Conservation (phyloP, 2,797 vertebrate species). For the Hephaestus fuliginosus region DNA sequence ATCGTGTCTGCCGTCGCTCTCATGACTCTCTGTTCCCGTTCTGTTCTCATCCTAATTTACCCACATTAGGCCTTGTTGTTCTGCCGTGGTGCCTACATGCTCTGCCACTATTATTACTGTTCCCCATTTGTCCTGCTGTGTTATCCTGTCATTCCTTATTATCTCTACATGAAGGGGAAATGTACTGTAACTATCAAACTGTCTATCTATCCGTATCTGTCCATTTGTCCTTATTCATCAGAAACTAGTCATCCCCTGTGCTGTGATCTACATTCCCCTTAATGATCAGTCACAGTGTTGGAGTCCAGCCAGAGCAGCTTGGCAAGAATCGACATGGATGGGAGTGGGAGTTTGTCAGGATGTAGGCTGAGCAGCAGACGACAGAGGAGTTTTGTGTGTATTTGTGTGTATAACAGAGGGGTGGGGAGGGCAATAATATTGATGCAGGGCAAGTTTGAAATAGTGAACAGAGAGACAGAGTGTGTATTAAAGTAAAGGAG, state of each 20-base stretch:
- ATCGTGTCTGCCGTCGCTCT: constrained; percentile 13
- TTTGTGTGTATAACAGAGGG: background rate
- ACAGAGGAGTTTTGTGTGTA: background rate
- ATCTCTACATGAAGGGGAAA: constrained; percentile 29
- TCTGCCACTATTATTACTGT: constrained; percentile 33
- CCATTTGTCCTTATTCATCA: constrained; percentile 41
- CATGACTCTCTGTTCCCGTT: constrained; percentile 19
- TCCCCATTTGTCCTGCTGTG: constrained; percentile 27
- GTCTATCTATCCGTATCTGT: constrained; percentile 22
- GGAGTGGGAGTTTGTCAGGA: constrained; percentile 24
- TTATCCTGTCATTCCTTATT: constrained; percentile 40
- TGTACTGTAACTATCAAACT: constrained; percentile 4
- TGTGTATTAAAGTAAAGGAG: constrained; percentile 24
- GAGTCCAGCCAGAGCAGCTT: constrained; percentile 40
- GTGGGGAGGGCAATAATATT: background rate
- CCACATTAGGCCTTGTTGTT: constrained; percentile 20
- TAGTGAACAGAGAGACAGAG: background rate
- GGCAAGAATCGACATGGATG: constrained; percentile 30
- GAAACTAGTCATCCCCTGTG: constrained; percentile 20
- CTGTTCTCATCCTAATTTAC: constrained; percentile 27
- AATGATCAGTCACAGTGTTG: constrained; percentile 53
- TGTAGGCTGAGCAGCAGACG: constrained; percentile 13
- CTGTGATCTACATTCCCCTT: constrained; percentile 49
- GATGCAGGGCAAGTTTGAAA: constrained; percentile 16
- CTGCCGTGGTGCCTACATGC: constrained; percentile 3